Conservation (phyloP, 2,797 vertebrate genomes). For the Glyptemys insculpta region DNA sequence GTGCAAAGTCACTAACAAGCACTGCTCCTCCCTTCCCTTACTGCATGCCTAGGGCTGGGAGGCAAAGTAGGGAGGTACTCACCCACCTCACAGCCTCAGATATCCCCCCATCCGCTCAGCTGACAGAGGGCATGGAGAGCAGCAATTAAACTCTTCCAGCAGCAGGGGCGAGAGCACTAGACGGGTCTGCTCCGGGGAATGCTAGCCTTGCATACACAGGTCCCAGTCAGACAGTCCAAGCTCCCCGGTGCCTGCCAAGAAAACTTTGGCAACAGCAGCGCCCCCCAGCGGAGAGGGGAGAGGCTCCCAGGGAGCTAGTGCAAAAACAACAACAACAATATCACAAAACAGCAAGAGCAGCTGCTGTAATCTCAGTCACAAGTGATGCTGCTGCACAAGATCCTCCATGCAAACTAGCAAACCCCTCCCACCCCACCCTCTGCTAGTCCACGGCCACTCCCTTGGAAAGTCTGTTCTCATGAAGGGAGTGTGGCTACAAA, state of each 20-base stretch:
- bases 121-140: neutral
- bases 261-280: constrained; percentile 23
- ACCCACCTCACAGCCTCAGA: neutral
- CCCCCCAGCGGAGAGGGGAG: neutral
- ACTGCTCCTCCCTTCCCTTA: neutral
- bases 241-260: neutral
- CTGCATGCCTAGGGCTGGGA: neutral
- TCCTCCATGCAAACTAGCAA: neutral
- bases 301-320: neutral
- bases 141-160: neutral
- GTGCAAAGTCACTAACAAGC: neutral
- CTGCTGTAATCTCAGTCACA: neutral
- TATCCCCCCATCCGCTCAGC: neutral
- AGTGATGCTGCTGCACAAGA: neutral
- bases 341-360: neutral
- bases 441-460: neutral
- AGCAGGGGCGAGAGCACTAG: neutral
- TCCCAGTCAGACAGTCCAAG: neutral
- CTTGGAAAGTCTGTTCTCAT: neutral
- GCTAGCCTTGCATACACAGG: neutral
- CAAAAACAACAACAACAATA: neutral
- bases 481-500: neutral
- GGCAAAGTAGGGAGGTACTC: neutral
- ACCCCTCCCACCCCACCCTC: neutral
- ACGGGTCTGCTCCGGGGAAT: neutral